Evolutionary conservation across 1,140 invertebrate genomes (phyloP).

Genomic region (Lamellibrachia luymesi): DNA sequence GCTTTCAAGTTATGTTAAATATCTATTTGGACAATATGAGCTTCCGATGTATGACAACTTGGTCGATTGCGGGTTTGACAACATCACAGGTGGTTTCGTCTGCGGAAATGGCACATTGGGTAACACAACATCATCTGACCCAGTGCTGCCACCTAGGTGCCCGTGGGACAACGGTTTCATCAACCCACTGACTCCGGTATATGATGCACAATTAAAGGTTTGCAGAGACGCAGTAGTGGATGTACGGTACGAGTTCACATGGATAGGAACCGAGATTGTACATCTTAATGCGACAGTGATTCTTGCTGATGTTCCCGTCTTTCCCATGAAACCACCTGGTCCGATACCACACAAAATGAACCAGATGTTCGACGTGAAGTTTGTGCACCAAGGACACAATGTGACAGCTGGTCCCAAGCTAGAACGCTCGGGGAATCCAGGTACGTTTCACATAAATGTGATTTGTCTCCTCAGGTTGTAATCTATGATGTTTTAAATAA

Average conservation of each 20-base stretch:
- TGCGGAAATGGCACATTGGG: constrained; percentile 13
- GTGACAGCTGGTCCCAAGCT: background rate
- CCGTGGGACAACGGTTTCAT: constrained; percentile 10
- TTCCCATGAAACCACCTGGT: background rate
- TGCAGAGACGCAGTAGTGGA: background rate
- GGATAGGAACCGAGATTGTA: constrained; percentile 1
- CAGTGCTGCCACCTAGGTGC: constrained; percentile 12
- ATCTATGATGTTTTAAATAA: no score
- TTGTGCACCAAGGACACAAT: background rate
- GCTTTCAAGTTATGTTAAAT: background rate
- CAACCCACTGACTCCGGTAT: background rate
- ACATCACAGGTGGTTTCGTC: constrained; percentile 8
- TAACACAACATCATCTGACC: background rate
- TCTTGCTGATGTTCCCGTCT: background rate
- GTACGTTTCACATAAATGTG: background rate
- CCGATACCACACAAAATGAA: background rate
- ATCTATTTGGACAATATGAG: background rate
- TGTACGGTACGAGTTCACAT: constrained; percentile 14
- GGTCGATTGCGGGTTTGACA: background rate
- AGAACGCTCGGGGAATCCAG: background rate
- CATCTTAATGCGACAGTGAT: constrained; percentile 18
- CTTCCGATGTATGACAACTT: background rate
- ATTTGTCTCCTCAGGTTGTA: no score
- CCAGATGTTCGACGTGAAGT: background rate
- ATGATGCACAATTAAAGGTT: background rate